Conservation (phyloP, 2,113 vertebrate genomes). For the Thermophis baileyi region DNA sequence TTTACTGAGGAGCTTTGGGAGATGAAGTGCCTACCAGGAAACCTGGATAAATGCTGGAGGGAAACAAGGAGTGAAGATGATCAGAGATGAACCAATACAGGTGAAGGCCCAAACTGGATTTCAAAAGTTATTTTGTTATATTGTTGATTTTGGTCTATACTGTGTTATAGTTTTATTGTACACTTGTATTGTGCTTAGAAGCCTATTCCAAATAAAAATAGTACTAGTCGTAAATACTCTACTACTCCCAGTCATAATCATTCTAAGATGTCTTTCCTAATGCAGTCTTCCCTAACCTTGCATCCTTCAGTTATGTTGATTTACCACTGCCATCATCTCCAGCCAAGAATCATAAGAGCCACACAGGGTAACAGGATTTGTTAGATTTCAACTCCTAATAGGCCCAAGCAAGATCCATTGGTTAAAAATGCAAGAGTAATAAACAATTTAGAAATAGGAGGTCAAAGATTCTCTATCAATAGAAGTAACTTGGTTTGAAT, state of each 20-base stretch:
- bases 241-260: neutral
- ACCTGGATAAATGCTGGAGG: neutral
- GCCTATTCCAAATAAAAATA: neutral
- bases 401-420: neutral
- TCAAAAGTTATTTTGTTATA: neutral
- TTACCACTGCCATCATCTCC: neutral
- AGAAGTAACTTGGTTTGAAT: neutral
- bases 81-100: neutral
- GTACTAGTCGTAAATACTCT: neutral
- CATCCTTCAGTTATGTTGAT: neutral
- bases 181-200: neutral
- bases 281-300: neutral
- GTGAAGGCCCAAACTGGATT: neutral
- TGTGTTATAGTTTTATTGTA: neutral
- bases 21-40: neutral
- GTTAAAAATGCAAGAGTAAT: neutral
- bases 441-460: neutral
- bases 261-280: neutral
- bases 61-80: neutral
- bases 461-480: neutral
- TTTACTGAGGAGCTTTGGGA: neutral
- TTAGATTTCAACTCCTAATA: neutral
- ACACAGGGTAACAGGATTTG: neutral
- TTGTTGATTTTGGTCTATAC: too few relatives aligned
- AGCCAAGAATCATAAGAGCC: neutral